Base-by-base conservation (phyloP, 2,113 vertebrate species). In the Actenoides lindsayi region DNA sequence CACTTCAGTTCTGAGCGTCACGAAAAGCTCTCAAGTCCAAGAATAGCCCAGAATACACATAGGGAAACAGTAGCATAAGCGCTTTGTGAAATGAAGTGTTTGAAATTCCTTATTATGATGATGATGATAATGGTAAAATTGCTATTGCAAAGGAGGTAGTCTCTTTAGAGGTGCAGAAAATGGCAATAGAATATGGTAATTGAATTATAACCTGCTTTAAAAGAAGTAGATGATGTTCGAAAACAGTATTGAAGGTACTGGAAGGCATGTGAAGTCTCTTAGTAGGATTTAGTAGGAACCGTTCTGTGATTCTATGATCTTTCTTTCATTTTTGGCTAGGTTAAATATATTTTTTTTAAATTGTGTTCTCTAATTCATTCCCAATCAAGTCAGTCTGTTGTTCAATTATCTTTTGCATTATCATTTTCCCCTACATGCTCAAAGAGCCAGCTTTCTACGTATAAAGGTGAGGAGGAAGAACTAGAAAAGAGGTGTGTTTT, bases 71-170 rank as follows among this genome's bases (percentile, higher is more conserved):
- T 21, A 33, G 18, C 31, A 11, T 42, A 79, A 85, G 39, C n/a
- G 39, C 33, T 57, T 16, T 53, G 53, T 82, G 77, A 96, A 92
- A 91, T 57, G 23, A 77, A 92, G 44, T 27, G 11, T 82, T 89
- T 78, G 48, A 92, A 93, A 95, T 81, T 90, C 46, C 12, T 92
- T 83, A 16, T 83, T 87, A 64, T 64, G 81, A 60, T 64, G 70
- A 62, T 86, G 77, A 92, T 57, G 41, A 62, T 86, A 81, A 92
- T 65, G 41, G 39, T 46, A 42, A 92, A 91, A 91, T 81, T 73
- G 50, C 77, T 82, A 8, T 44, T 94, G 48, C 62, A 73, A 92
- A 93, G 81, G 44, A 79, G 83, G 16, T 37, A 13, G n/a, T 59
- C 24, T 90, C 67, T 88, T 91, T 9, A 85, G 82, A 90, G 51